These are phyloP conservation scores for Euglossa dilemma DNA, from an alignment of 1,140 invertebrate genomes.

Conservation along the genomic window DNA sequence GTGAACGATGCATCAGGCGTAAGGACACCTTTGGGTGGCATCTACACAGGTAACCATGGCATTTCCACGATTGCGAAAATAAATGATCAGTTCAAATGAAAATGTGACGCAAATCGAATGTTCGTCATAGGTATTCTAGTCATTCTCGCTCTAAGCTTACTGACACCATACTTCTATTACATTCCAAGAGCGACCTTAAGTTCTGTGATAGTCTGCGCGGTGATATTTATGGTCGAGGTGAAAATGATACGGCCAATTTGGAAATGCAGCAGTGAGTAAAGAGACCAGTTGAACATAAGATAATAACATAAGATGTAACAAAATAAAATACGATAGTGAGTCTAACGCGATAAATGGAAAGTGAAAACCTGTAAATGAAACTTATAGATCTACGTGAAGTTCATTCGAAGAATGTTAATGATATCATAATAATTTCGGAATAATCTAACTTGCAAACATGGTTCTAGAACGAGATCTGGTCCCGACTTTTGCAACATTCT, in stretches of 20 bases:
- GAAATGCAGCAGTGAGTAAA: slow-evolving; percentile 87
- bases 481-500: slow-evolving; percentile 88
- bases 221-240: slow-evolving; percentile 92
- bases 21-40: slow-evolving; percentile 88
- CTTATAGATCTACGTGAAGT: background rate
- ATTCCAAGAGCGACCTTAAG: slow-evolving; percentile 91
- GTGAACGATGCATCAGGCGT: slow-evolving; percentile 90
- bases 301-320: background rate
- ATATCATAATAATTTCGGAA: background rate
- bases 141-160: slow-evolving; percentile 87
- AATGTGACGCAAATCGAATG: background rate
- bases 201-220: slow-evolving; percentile 92
- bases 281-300: background rate
- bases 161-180: slow-evolving; percentile 91
- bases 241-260: slow-evolving; percentile 88
- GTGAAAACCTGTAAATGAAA: too few relatives aligned
- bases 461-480: slow-evolving; percentile 89
- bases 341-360: background rate
- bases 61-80: background rate
- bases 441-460: background rate
- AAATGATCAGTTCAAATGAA: background rate
- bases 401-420: slow-evolving; percentile 14
- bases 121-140: slow-evolving; percentile 84
- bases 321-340: background rate
- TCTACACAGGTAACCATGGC: slow-evolving; percentile 85